Evolutionary conservation across 1,140 invertebrate genomes (phyloP).

Genomic region (Trissolcus basalis): DNA sequence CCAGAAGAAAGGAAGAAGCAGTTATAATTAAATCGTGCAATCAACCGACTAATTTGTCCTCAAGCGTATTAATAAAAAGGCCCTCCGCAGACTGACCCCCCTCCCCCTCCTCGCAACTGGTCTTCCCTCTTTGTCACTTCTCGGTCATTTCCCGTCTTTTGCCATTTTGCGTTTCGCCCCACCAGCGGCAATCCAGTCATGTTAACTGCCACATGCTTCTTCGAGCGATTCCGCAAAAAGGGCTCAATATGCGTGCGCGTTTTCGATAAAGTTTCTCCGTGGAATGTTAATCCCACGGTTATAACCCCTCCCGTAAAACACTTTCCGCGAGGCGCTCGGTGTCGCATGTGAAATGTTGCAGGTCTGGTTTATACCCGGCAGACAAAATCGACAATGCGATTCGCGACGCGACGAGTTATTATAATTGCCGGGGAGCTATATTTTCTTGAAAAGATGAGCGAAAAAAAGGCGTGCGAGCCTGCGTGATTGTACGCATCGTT

Average conservation of each 20-base stretch:
- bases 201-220: constrained; percentile 53
- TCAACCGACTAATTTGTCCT: constrained; percentile 74
- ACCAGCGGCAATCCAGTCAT: constrained; percentile 29
- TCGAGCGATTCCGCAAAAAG: constrained; percentile 35
- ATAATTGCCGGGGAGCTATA: constrained; percentile 46
- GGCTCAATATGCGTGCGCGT: constrained; percentile 42
- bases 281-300: constrained; percentile 53
- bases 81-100: constrained; percentile 61
- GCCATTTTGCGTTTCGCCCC: constrained; percentile 50
- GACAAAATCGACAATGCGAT: constrained; percentile 56
- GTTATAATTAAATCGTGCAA: constrained; percentile 75
- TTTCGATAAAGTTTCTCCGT: constrained; percentile 38
- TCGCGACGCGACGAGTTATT: constrained; percentile 50
- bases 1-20: constrained; percentile 54
- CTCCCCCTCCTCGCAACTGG: not conserved
- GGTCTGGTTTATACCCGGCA: constrained; percentile 48
- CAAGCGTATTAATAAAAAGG: constrained; percentile 74
- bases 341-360: constrained; percentile 53
- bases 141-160: constrained; percentile 31
- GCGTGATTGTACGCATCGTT: constrained; percentile 25
- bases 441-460: constrained; percentile 39
- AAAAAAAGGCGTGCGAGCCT: too few species aligned
- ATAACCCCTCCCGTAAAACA: constrained; percentile 43
- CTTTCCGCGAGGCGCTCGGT: constrained; percentile 37
- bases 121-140: constrained; percentile 17